A percentile compares a stretch with the other conserved stretches of the same genome.
Conservation (phyloP, 2,113 vertebrate species). For the Sigmodon hispidus region DNA sequence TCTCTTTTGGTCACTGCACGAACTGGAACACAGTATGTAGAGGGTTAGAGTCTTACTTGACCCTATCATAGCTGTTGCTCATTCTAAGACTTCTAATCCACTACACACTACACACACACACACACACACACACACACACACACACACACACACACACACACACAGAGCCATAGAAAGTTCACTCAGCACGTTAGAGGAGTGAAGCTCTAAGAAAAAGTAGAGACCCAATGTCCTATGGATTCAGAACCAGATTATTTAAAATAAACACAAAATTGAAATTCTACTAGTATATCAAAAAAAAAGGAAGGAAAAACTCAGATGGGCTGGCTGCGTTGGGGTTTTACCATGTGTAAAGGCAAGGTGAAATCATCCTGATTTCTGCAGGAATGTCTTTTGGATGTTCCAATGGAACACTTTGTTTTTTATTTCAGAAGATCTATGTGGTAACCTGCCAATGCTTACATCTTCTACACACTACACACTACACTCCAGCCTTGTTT, state of each 20-base stretch:
- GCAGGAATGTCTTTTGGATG: neutral
- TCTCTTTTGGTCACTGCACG: neutral
- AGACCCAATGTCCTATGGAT: neutral
- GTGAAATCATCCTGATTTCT: conserved; percentile 14
- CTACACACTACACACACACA: neutral
- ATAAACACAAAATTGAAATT: neutral
- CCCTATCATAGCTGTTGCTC: neutral
- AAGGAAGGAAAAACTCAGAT: neutral
- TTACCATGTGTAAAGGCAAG: conserved; percentile 6
- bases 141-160: neutral
- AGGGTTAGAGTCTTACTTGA: neutral
- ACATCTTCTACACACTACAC: neutral
- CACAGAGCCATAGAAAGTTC: neutral
- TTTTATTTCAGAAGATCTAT: conserved; percentile 16
- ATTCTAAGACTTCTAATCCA: neutral
- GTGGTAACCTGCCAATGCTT: neutral
- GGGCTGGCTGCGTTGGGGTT: neutral
- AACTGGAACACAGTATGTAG: neutral
- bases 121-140: too few species aligned
- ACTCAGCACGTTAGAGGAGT: neutral
- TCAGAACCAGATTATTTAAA: neutral
- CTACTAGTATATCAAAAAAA: neutral
- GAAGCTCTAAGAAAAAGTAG: neutral
- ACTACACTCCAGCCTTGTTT: neutral
- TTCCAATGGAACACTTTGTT: neutral